Base-by-base conservation (phyloP, 1,140 invertebrate genomes). In the Leptonema lineaticorne region DNA sequence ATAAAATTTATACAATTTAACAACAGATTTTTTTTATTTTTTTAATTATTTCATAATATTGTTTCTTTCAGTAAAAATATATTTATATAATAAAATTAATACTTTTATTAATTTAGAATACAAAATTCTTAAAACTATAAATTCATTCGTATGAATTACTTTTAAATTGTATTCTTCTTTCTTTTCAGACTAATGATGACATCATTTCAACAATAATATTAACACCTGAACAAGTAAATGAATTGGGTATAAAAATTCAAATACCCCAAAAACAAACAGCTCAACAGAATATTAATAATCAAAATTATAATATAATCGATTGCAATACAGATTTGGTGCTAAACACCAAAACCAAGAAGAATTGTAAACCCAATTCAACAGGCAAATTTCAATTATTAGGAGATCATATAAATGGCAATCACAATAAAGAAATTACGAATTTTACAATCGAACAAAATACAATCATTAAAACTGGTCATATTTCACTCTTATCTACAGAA, bases 211-310 rank as follows among this genome's bases (percentile, higher is more conserved):
- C 69, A 18, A 70, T 70, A 5, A 60, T 65, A 7, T 24, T 70
- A 8, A 70, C 69, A 7, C 46, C 69, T 3, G 69, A 70, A 30
- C 69, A 67, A 46, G 20, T 70, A 37, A 58, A 45, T 18, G 64
- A 70, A 28, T 33, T 70, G 26, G 69, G 69, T 16, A n/a, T 70
- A 1, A 37, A 69, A 27, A 18, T 69, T 50, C 69, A 70, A 18
- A 2, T 63, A 70, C 28, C 57, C 48, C n/a, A 28, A 27, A 27
- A 20, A 2, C n/a, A 53, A 0, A 11, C 29, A 3, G 20, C 45
- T 7, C 14, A 9, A 11, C 11, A 41, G 37, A 41, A 41, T 16
- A 41, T 41, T 9, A n/a, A n/a, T n/a, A n/a, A n/a, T n/a, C n/a
- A n/a, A n/a, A 41, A 41, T 11, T 41, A 4, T 16, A 41, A 41